Base-by-base conservation (phyloP, 1,140 invertebrate genomes). In the Yoshiicerus persimilis region DNA sequence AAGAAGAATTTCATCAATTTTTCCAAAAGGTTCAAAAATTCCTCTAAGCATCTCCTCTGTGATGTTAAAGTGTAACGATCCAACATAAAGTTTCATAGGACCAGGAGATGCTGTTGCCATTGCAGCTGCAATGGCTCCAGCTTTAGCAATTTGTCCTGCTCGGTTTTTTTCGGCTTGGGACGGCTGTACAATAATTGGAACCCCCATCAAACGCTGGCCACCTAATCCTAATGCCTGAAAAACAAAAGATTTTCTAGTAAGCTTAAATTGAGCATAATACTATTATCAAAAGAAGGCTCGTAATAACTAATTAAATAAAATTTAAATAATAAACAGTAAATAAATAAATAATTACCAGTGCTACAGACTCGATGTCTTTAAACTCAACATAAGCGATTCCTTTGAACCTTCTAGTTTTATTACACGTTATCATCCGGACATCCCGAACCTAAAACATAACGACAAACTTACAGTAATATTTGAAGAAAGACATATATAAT, bases 371-470 rank as follows among this genome's bases (percentile, higher is more conserved):
- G 16, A 98, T 96, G 93, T 99, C 98, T 92, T 96, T 96, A 92
- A 99, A 99, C 93, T 99, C 99, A 80, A 99, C 98, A 93, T 99
- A 99, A 23, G 98, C 97, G 92, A 99, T 99, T 84, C 99, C 99
- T 93, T 99, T 99, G 91, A 99, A 99, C 90, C 98, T 94, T 91
- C 99, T 95, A 0, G 99, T 99, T 93, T 99, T 99, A 92, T 99
- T 99, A 93, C 99, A 99, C 64, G 98, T 99, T 66, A 99, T 99
- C 89, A 99, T 95, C 92, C 98, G 94, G 11, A 99, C 99, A 94
- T 99, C 99, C 91, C 98, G 95, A 27, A 80, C 95, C 94, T 94
- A 16, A n/a, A 34, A 80, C 8, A 4, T 23, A n/a, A n/a, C n/a
- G n/a, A 30, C 4, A 25, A 70, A 70, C 8, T n/a, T 5, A 66